Evolutionary conservation across 2,888 invertebrate species (phyloP), one percentile per base, ranked within the genome.

Genomic region (Cetonia aurata): DNA sequence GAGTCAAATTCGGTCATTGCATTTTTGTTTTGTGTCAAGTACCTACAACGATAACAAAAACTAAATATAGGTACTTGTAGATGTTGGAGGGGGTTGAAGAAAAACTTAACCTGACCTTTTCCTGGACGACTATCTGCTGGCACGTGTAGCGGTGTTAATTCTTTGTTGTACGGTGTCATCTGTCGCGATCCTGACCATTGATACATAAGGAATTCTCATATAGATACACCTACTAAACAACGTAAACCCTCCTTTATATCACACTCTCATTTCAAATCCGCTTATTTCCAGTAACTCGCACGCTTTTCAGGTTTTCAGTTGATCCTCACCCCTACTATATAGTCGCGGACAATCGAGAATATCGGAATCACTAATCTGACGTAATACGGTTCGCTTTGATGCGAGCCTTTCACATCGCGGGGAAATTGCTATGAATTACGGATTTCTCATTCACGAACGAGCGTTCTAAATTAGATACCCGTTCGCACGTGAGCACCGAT

Each of bases 151-250:
- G 10, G 37, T 6, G 48, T 33, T 56, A 56, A 37, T 56, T n/a
- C 68, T 57, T 17, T 44, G 33, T 56, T 9, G 25, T 53, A 31
- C n/a, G 9, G 13, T 44, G 57, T 57, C 57, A 57, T 68, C 68
- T 19, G 33, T 42, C n/a, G 68, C 41, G 10, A 57, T 48, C 31
- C 57, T 68, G 25, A 68, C 68, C 68, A 68, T 68, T 57, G 46
- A 68, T 56, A 10, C 17, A 17, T 15, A 44, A 44, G 46, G 15
- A 48, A 65, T 25, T 33, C 31, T 65, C 19, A 15, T 65, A 48
- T 48, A n/a, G 65, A 48, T 48, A 31, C 65, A 65, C 56, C 67
- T 12, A 42, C 55, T 42, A 53, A 19, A 44, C 19, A n/a, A 12
- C 12, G 44, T 42, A 56, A 67, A 44, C 42, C 25, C 42, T 37